Base-by-base conservation (phyloP, 2,888 invertebrate species). In the Mantis religiosa region DNA sequence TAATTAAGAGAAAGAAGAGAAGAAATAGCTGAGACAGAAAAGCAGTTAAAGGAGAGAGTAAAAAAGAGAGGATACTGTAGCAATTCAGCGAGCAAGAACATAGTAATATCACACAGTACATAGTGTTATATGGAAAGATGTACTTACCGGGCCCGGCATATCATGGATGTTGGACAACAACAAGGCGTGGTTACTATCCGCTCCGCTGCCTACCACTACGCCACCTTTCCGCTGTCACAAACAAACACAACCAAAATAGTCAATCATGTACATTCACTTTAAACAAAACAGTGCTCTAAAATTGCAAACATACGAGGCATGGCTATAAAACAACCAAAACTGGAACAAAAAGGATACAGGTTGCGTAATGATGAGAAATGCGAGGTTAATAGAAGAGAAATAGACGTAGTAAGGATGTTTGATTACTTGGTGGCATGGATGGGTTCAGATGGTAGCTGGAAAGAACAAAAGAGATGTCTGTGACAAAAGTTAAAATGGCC, bases 111-210 rank as follows among this genome's bases (percentile, higher is more conserved):
- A 6, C 6, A 12, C 12, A 9, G 34, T 41, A 41, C 12, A 25
- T 14, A 89, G 82, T 89, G 28, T n/a, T n/a, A 27, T 81, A 41
- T 9, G 6, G 14, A 25, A 28, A 27, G 20, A n/a, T 20, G 87
- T 93, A 94, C 95, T 94, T 93, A 95, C 95, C 94, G 94, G 94
- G 91, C 94, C 94, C 92, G 94, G 94, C 92, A 95, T 93, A 91
- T 95, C 94, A 93, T 95, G 95, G 93, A 95, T 94, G 92, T 94
- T 94, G 91, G 94, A 94, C 91, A 94, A 94, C 90, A 94, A 94
- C 93, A 94, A 94, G 93, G 94, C 93, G 91, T 94, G 94, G 91
- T 94, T 93, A 92, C 94, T 94, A 90, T 93, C 94, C 85, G 92
- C 90, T 71, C 85, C 85, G 54, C 54, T 71, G 28, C 47, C 82